Evolutionary conservation across 2,888 invertebrate species (phyloP), one percentile per base, ranked within the genome.

Genomic region (Trissolcus japonicus): DNA sequence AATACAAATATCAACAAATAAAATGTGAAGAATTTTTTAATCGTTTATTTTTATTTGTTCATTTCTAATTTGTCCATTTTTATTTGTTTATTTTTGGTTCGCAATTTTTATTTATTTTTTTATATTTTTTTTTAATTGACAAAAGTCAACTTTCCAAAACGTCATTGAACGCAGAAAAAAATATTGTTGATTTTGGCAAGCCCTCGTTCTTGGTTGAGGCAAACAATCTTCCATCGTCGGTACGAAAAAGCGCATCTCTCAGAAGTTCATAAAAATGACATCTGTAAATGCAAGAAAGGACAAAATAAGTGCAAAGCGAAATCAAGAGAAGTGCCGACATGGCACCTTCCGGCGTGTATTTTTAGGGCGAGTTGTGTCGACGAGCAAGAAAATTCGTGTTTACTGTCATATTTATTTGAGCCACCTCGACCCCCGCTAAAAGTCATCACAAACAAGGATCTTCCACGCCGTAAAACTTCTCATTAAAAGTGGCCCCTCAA

Each of bases 261-360:
- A 9, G 54, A 50, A 13, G 55, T 11, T 29, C 19, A 43, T 53
- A 69, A 69, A 62, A 48, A 43, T 35, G 69, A 57, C 68, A 53
- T 25, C 35, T 17, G 62, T 13, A 29, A 21, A n/a, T 41, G 13
- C 25, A 60, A 61, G 35, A 41, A 40, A 17, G 61, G 14, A n/a
- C 17, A 29, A 61, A 61, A 21, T 16, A 57, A 50, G 56, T 55
- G 35, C 61, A 61, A 56, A 46, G 13, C 40, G 41, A 60, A 41
- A 68, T 46, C 48, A 68, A 55, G 60, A 40, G 50, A n/a, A 13
- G 19, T 25, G 59, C 41, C 3, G 57, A 54, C 60, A 17, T 21
- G 68, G 53, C 54, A 46, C 60, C 68, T 68, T 60, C 68, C 60
- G 60, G 41, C 4, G 29, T 3, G 54, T 68, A 68, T 68, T 68